Base-by-base conservation (phyloP, 2,113 vertebrate species). In the Oryzias celebensis region DNA sequence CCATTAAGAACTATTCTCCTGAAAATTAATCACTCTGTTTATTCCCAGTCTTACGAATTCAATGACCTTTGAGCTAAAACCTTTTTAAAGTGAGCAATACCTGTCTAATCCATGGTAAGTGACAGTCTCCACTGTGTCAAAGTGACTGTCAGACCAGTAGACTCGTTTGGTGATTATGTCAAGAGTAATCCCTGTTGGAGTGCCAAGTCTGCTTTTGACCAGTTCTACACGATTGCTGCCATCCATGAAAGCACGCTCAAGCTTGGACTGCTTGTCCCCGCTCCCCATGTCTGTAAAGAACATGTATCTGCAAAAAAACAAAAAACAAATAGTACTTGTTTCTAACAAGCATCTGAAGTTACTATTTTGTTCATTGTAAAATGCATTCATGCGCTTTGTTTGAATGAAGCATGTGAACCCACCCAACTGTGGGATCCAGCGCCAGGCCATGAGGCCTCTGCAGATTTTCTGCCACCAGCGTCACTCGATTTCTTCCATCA, bases 81-180 rank as follows among this genome's bases (percentile, higher is more conserved):
- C 14, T 47, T 61, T 23, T 47, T 4, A 45, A 22, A 28, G 12
- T 4, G 53, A 24, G n/a, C 3, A 10, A 48, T 82, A 92, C 91
- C 91, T 91, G 44, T 92, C 85, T 23, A 91, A 63, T 22, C 91
- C 90, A 16, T 7, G 78, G 74, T 92, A 91, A 31, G 90, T 91
- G 55, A 91, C 89, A 0, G 88, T 91, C 22, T 92, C 87, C 65
- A 92, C 88, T 0, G 87, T 87, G 82, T 92, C 87, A 67, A 89
- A 92, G 64, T 91, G 91, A 65, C 87, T 91, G 74, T 92, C 91
- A 5, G 87, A 79, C 91, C 91, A 92, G 76, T 92, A 92, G 48
- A 92, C 81, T 58, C 91, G 82, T 68, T 73, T 58, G 14, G 82
- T 91, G 62, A 90, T n/a, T 4, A 91, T 87, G 52, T 92, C 90